Evolutionary conservation across 2,797 vertebrate species (phyloP).

Genomic region (Fistularia tabacaria): DNA sequence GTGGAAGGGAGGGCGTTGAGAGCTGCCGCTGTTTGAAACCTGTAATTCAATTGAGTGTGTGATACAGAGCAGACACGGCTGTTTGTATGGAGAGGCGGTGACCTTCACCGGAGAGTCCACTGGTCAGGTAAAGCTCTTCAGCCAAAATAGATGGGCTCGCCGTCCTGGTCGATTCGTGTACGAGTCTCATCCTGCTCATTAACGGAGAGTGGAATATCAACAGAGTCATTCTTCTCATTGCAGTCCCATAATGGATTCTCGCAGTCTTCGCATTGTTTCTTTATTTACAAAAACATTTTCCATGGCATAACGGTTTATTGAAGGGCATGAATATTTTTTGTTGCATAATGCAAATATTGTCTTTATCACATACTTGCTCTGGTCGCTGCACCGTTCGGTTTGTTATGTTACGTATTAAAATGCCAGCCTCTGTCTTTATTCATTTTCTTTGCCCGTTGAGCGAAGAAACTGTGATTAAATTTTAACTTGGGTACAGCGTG

Average conservation of each 20-base stretch:
- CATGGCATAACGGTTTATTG: conserved; percentile 21
- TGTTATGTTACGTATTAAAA: background rate
- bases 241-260: conserved; percentile 35
- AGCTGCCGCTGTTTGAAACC: conserved; percentile 39
- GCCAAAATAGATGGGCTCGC: conserved; percentile 31
- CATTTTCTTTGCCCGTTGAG: background rate
- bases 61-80: conserved; percentile 41
- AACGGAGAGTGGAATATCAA: conserved; percentile 35
- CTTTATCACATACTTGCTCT: conserved; percentile 4
- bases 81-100: conserved; percentile 53
- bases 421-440: too few relatives aligned
- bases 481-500: background rate
- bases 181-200: conserved; percentile 17
- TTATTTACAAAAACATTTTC: conserved; percentile 39
- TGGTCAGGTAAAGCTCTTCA: conserved; percentile 49
- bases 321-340: conserved; percentile 4
- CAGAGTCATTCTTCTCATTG: conserved; percentile 37
- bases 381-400: background rate
- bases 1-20: conserved; percentile 17
- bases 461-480: background rate
- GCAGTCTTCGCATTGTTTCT: conserved; percentile 27
- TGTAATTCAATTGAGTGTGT: conserved; percentile 65
- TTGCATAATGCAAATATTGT: background rate
- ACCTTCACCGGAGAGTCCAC: conserved; percentile 58
- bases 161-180: conserved; percentile 14